These are phyloP conservation scores for Pavo muticus DNA, from an alignment of 2,113 vertebrate genomes.

Conservation along the genomic window DNA sequence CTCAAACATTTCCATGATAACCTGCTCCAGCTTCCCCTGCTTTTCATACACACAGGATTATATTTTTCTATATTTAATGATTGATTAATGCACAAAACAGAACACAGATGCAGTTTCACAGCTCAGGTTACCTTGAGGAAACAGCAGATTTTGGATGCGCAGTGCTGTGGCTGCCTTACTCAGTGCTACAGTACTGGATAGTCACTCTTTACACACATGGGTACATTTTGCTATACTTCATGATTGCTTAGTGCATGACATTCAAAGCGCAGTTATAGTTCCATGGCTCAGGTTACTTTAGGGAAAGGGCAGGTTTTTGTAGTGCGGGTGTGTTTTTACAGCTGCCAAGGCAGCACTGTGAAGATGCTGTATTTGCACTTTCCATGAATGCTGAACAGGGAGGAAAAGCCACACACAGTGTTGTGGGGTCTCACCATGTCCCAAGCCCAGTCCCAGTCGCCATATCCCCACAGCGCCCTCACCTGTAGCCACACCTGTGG, in stretches of 20 bases:
- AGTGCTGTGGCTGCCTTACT: background rate
- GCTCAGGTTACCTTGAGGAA: background rate
- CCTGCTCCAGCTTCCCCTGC: background rate
- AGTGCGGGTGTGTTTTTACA: rapidly evolving
- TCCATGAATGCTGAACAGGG: background rate
- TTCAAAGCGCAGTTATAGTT: background rate
- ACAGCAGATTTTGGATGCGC: background rate
- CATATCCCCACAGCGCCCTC: background rate
- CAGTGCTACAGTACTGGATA: background rate
- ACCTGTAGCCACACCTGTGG: background rate
- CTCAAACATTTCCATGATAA: background rate
- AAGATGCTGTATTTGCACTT: background rate
- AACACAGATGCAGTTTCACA: background rate
- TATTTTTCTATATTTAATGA: background rate
- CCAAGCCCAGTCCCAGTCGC: background rate
- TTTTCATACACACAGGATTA: background rate
- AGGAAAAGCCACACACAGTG: background rate
- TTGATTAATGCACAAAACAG: background rate
- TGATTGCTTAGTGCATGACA: rapidly evolving
- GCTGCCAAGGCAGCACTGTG: background rate
- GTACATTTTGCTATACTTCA: background rate
- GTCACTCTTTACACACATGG: background rate
- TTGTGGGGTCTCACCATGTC: background rate
- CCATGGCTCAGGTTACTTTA: rapidly evolving
- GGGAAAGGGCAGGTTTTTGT: background rate